Conservation (phyloP, 1,140 invertebrate genomes). For the Lethrus apterus region DNA sequence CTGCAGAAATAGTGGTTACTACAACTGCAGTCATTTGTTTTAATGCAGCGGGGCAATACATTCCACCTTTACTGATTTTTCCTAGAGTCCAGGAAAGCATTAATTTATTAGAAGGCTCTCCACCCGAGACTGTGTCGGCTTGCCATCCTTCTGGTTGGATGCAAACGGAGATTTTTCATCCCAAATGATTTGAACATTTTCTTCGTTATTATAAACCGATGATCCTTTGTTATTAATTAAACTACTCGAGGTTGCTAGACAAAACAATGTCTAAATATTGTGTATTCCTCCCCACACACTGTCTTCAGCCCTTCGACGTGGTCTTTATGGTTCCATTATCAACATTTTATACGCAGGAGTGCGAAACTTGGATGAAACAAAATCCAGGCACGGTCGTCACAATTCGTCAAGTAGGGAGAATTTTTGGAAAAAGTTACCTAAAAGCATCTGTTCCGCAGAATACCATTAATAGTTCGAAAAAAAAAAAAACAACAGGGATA, state of each 20-base stretch:
- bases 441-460: neutral
- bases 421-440: constrained; percentile 4
- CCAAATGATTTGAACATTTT: constrained; percentile 27
- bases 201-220: constrained; percentile 18
- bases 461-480: constrained; percentile 2
- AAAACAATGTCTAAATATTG: neutral
- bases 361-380: neutral
- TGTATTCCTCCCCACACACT: constrained; percentile 1
- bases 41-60: constrained; percentile 32
- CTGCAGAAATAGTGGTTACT: constrained; percentile 28
- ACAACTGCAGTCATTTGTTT: constrained; percentile 23
- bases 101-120: constrained; percentile 30
- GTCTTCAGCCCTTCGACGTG: neutral
- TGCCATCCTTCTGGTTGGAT: constrained; percentile 32
- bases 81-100: constrained; percentile 26
- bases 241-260: neutral
- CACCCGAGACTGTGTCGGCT: constrained; percentile 26
- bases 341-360: neutral
- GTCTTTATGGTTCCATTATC: neutral
- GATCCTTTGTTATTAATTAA: constrained; percentile 19
- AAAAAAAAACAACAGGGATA: constrained; percentile 5
- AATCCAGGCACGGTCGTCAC: neutral
- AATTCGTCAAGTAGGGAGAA: neutral
- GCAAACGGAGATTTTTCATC: constrained; percentile 13
- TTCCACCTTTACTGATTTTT: constrained; percentile 36